phyloP scores from a whole-genome alignment of 2,113 vertebrate genomes.

The Crotalus horridus region DNA sequence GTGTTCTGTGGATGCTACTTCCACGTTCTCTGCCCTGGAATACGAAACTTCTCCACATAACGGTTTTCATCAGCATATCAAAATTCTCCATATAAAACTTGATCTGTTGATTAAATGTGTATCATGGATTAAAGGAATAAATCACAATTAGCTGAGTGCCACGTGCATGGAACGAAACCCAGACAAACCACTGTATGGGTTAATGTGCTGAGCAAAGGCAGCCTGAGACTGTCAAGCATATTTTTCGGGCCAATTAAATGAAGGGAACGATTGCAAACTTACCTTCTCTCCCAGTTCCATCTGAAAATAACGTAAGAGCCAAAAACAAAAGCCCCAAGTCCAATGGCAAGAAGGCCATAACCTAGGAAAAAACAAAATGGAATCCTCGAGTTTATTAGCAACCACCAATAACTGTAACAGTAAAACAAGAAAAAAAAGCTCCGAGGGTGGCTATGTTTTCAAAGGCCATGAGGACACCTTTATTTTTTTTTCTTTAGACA shows the following conservation, averaged over 20 bases:
- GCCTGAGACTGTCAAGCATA: not conserved
- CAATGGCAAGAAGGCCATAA: conserved; percentile 81
- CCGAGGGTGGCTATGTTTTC: too few relatives aligned
- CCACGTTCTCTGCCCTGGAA: too few relatives aligned
- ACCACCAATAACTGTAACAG: not conserved
- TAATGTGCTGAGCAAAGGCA: not conserved
- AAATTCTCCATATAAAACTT: not conserved
- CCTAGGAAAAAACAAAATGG: conserved; percentile 60
- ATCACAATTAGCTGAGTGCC: not conserved
- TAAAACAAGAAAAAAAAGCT: not conserved
- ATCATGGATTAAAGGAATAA: not conserved
- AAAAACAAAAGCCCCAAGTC: conserved; percentile 74
- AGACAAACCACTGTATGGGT: not conserved
- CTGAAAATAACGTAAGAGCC: conserved; percentile 78
- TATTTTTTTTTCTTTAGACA: not conserved
- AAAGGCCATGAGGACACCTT: not conserved
- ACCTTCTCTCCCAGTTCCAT: conserved; percentile 89
- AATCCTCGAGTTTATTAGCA: not conserved
- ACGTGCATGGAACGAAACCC: not conserved
- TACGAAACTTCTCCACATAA: not conserved
- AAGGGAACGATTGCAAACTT: not conserved
- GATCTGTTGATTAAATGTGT: not conserved
- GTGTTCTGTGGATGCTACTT: not conserved
- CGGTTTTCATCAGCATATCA: not conserved
- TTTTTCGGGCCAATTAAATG: not conserved